Evolutionary conservation across 2,113 vertebrate species (phyloP).

Genomic region (Anas platyrhynchos): DNA sequence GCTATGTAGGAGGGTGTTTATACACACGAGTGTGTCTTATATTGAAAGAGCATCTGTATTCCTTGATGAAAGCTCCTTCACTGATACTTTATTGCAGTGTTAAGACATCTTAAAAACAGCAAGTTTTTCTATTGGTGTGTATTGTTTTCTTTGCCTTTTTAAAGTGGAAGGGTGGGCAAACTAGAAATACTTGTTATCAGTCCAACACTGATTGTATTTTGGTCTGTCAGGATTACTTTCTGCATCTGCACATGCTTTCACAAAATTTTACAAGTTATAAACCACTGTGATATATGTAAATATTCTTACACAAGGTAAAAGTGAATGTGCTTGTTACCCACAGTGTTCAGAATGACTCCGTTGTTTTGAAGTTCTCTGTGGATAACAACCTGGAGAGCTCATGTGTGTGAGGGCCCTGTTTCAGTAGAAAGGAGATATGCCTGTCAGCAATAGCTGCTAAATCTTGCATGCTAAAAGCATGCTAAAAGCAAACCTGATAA

Average conservation of each 20-base stretch:
- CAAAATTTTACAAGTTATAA: background rate
- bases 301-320: background rate
- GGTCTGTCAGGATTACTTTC: background rate
- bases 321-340: background rate
- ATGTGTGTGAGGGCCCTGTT: background rate
- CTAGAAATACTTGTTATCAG: background rate
- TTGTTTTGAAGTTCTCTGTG: background rate
- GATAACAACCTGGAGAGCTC: background rate
- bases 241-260: background rate
- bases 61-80: background rate
- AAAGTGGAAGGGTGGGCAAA: background rate
- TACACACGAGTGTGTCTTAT: background rate
- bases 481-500: background rate
- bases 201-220: background rate
- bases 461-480: background rate
- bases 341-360: background rate
- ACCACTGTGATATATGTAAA: background rate
- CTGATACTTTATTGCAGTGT: background rate
- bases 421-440: background rate
- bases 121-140: background rate
- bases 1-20: background rate
- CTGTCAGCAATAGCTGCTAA: background rate
- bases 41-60: conserved; percentile 9
- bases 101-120: background rate
- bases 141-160: background rate